Evolutionary conservation across 2,113 vertebrate genomes (phyloP).

Genomic region (Hemibagrus wyckioides): DNA sequence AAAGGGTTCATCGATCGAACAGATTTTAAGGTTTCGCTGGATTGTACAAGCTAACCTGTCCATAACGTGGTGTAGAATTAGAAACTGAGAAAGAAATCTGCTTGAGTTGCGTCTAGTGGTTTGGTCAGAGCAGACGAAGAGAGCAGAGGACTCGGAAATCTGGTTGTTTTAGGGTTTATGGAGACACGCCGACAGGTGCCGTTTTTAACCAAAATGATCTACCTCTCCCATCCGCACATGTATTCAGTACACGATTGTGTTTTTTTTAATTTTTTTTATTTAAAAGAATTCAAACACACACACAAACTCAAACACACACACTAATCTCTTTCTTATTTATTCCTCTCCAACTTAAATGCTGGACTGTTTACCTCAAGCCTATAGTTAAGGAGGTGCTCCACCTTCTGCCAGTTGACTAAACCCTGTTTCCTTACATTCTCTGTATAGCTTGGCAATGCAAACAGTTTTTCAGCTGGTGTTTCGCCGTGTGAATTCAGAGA

Average conservation of each 20-base stretch:
- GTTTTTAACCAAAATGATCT: constrained; percentile 73
- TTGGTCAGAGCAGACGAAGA: constrained; percentile 1
- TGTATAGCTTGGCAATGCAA: constrained; percentile 1
- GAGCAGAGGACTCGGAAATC: constrained; percentile 22
- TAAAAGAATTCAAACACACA: constrained; percentile 49
- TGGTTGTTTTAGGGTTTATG: constrained; percentile 39
- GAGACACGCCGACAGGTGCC: constrained; percentile 57
- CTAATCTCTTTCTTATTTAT: constrained; percentile 24
- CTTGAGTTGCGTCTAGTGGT: background rate
- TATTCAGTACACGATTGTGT: constrained; percentile 57
- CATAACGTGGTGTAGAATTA: background rate
- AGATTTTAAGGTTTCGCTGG: background rate
- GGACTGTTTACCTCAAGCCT: constrained; percentile 70
- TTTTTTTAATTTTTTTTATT: constrained; percentile 46
- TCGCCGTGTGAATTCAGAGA: background rate
- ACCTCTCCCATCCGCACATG: constrained; percentile 73
- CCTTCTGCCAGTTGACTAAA: constrained; percentile 29
- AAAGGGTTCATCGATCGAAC: background rate
- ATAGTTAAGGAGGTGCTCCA: constrained; percentile 41
- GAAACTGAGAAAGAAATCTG: background rate
- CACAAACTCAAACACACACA: background rate
- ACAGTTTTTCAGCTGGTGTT: background rate
- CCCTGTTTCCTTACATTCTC: constrained; percentile 21
- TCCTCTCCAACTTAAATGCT: constrained; percentile 65
- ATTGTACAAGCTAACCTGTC: background rate